Evolutionary conservation across 1,140 invertebrate species (phyloP).

Genomic region (Conus ventricosus): DNA sequence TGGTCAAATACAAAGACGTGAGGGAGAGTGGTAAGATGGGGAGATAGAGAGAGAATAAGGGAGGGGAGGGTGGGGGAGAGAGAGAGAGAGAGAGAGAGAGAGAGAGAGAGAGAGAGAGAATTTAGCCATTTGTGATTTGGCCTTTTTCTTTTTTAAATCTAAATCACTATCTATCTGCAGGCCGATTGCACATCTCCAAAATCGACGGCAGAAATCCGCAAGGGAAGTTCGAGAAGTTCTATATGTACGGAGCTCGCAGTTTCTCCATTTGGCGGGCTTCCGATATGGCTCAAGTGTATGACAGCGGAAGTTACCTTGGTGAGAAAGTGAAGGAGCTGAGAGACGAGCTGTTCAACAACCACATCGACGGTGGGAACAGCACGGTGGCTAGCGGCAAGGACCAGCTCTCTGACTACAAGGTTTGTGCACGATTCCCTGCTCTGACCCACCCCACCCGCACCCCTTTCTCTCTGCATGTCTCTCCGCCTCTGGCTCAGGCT

Average conservation of each 20-base stretch:
- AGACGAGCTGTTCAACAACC: conserved; percentile 43
- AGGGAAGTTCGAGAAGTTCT: conserved; percentile 43
- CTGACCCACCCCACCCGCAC: no score
- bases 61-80: no score
- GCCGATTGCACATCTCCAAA: conserved; percentile 14
- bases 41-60: no score
- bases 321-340: conserved; percentile 11
- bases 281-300: conserved; percentile 48
- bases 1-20: neutral
- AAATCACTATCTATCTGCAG: neutral
- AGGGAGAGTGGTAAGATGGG: no score
- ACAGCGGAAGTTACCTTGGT: conserved; percentile 48
- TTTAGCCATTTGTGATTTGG: no score
- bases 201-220: conserved; percentile 32
- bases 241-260: conserved; percentile 49
- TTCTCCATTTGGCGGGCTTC: conserved; percentile 48
- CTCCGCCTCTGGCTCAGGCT: no score
- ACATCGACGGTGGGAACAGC: neutral
- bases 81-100: no score
- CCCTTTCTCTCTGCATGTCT: no score
- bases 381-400: conserved; percentile 19
- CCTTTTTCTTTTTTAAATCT: no score
- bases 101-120: no score
- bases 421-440: no score
- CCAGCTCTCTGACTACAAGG: conserved; percentile 48